Evolutionary conservation across 2,888 invertebrate species (phyloP), one percentile per base, ranked within the genome.

Genomic region (Yponomeuta sedellus): DNA sequence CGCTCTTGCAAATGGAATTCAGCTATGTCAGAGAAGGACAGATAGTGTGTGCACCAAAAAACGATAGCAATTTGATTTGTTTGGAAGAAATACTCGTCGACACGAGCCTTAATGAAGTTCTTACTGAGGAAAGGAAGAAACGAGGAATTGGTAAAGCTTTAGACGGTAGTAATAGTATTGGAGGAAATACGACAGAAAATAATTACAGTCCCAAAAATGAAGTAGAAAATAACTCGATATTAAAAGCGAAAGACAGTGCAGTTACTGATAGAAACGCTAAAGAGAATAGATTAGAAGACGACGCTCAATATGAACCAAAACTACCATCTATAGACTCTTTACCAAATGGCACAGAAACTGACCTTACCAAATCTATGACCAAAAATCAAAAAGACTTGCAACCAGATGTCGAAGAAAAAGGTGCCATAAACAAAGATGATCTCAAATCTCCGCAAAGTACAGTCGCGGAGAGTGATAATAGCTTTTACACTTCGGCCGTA

Each of bases 21-120:
- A 74, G 80, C 22, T 78, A 76, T 40, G 70, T 73, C 0, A 73
- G 78, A 71, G 76, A 78, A 59, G 82, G 81, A 70, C 74, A 81
- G 64, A 71, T 80, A 11, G 77, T 71, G 0, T 90, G 89, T 68
- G 57, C 74, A 4, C 85, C 88, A 1, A 80, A 74, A 68, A 70
- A 73, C 0, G 74, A 77, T 40, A 88, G 88, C 66, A 77, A 86
- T 70, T 74, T 91, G 40, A 67, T 88, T 1, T 91, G 90, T 65
- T 85, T 75, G 58, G 88, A 89, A 65, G 80, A 80, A 10, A 77
- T 75, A 0, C 66, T 71, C 10, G 59, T 68, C 16, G 44, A 34
- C 10, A 34, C 8, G 34, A 34, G 34, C 8, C 8, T 1, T 5
- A 34, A 8, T 3, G 34, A 34, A 34, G 34, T 34, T 34, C 34